phyloP scores from a whole-genome alignment of 2,888 invertebrate genomes.

The Adela reaumurella region DNA sequence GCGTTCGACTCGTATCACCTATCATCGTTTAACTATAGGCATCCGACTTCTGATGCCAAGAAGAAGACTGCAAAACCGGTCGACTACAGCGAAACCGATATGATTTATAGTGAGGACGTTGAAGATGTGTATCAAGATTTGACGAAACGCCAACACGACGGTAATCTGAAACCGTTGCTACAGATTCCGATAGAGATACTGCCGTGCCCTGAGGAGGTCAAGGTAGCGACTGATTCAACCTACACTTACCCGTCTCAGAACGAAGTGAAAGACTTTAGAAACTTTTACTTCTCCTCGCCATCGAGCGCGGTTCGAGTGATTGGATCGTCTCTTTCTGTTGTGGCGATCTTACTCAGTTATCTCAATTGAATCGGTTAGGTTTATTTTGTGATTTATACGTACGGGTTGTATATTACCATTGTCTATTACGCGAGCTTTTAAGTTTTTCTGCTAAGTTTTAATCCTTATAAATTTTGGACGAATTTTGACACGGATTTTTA shows the following conservation, averaged over 20 bases:
- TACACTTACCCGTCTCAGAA: constrained; percentile 57
- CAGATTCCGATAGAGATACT: constrained; percentile 55
- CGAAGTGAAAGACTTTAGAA: constrained; percentile 50
- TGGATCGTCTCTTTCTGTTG: too few species aligned
- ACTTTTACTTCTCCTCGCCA: constrained; percentile 22
- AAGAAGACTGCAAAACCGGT: constrained; percentile 9
- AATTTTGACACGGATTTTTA: too few species aligned
- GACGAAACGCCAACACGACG: constrained; percentile 10
- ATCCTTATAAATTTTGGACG: too few species aligned
- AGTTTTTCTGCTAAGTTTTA: too few species aligned
- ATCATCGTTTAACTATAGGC: constrained; percentile 3
- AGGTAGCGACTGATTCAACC: constrained; percentile 57
- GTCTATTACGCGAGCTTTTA: too few species aligned
- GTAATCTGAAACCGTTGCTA: constrained; percentile 42
- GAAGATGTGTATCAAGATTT: constrained; percentile 13
- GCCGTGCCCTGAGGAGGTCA: constrained; percentile 60
- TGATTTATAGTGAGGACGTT: constrained; percentile 12
- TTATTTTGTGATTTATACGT: too few species aligned
- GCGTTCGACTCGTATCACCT: constrained; percentile 45
- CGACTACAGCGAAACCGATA: constrained; percentile 6
- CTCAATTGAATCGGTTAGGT: too few species aligned
- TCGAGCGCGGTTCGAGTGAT: neutral
- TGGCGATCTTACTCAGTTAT: too few species aligned
- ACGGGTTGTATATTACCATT: too few species aligned
- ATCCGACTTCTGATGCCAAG: constrained; percentile 10